These are phyloP conservation scores for Oasisia sp. DNA, from an alignment of 2,888 invertebrate genomes.

Conservation along the genomic window DNA sequence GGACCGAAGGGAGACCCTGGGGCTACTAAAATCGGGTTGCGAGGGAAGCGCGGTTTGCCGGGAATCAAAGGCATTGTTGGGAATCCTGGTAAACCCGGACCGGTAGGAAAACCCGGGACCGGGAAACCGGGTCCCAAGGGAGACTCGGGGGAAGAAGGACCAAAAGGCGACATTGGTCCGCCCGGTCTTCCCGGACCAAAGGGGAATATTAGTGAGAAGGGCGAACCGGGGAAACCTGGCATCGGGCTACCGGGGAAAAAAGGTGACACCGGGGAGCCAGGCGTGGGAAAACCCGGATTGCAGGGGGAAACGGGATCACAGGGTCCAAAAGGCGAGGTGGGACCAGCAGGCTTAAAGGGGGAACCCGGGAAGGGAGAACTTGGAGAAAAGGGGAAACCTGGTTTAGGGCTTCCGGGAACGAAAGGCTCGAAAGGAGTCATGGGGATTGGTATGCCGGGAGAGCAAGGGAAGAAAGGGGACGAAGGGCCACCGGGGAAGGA, in stretches of 20 bases:
- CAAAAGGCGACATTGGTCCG: not conserved
- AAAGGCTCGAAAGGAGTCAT: not conserved
- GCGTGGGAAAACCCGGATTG: not conserved
- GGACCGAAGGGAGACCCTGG: not conserved
- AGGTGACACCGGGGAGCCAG: not conserved
- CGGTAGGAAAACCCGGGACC: not conserved
- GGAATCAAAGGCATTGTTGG: constrained; percentile 4
- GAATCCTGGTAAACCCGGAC: not conserved
- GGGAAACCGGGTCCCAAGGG: not conserved
- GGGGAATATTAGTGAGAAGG: not conserved
- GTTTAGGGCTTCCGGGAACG: not conserved
- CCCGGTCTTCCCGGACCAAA: constrained; percentile 17
- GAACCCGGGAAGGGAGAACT: not conserved
- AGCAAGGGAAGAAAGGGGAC: not conserved
- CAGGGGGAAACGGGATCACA: not conserved
- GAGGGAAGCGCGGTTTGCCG: not conserved
- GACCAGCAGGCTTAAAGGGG: not conserved
- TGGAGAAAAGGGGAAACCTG: not conserved
- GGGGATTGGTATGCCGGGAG: constrained; percentile 20
- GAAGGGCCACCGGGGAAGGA: not conserved
- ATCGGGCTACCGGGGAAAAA: not conserved
- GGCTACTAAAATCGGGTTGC: not conserved
- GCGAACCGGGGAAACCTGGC: not conserved
- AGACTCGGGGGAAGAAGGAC: not conserved
- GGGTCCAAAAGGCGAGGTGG: constrained; percentile 14